A percentile compares a stretch with the other conserved stretches of the same genome.
These are phyloP conservation scores for Euphonia xanthogaster DNA, from an alignment of 2,797 vertebrate genomes.

Conservation along the genomic window DNA sequence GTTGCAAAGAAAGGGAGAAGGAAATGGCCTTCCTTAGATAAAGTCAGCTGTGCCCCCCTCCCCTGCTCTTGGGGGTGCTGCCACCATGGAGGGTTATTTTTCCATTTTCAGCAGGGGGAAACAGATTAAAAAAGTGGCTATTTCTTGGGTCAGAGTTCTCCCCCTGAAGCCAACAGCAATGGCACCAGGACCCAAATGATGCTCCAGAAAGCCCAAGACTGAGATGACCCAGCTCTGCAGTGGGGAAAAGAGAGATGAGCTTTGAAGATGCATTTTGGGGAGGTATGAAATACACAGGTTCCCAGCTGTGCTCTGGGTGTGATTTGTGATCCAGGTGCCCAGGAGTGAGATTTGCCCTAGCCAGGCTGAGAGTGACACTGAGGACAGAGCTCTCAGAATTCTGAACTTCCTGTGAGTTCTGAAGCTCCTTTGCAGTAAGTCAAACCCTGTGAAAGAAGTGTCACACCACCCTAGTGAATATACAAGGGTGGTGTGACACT, in stretches of 20 bases:
- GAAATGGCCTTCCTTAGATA: neutral
- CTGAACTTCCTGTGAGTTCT: neutral
- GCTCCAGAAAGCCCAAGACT: neutral
- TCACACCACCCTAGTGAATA: neutral
- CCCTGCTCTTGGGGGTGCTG: neutral
- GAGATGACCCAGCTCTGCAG: neutral
- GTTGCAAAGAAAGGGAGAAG: neutral
- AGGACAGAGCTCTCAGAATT: neutral
- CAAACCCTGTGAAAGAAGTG: neutral
- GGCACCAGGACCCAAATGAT: neutral
- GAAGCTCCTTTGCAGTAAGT: neutral
- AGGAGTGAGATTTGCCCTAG: neutral
- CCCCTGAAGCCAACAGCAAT: neutral
- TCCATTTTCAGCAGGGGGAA: neutral
- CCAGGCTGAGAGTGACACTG: neutral
- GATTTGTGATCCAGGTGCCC: neutral
- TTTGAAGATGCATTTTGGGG: neutral
- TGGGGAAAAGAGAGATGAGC: neutral
- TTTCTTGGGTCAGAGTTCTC: neutral
- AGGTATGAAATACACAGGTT: accelerated
- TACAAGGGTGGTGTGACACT: too few species aligned
- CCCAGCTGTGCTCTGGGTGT: neutral
- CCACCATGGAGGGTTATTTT: neutral
- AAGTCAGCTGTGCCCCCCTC: accelerated
- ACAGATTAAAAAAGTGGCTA: neutral